Percentiles rank a stretch among this genome's conserved stretches.
phyloP scores from a whole-genome alignment of 2,888 invertebrate genomes.

The Trachelus stipa region DNA sequence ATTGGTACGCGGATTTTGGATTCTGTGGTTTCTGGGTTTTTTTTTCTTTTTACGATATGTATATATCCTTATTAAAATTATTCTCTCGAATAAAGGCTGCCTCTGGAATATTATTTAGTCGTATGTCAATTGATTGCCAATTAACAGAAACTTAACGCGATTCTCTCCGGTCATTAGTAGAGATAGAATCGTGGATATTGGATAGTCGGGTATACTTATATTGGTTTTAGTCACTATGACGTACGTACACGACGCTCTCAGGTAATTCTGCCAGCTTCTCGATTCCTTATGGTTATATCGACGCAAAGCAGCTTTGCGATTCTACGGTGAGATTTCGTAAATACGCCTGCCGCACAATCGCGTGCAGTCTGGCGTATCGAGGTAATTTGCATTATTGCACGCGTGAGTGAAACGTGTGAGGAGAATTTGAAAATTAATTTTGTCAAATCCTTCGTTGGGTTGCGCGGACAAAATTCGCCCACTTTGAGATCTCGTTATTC shows the following conservation, averaged over 20 bases:
- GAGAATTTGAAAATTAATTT: neutral
- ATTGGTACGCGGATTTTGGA: neutral
- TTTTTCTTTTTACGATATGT: too few species aligned
- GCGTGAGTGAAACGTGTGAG: neutral
- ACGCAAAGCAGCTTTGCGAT: neutral
- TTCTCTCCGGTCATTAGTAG: neutral
- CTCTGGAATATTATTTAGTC: neutral
- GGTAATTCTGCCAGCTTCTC: neutral
- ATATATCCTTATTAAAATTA: neutral
- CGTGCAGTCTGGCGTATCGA: neutral
- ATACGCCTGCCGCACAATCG: neutral
- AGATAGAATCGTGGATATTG: neutral
- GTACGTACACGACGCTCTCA: neutral
- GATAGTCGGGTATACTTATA: neutral
- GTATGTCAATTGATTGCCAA: neutral
- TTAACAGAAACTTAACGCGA: neutral
- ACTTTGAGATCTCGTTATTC: too few species aligned
- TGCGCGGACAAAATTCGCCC: neutral
- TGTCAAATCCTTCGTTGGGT: neutral
- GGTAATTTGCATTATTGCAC: neutral
- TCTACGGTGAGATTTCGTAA: neutral
- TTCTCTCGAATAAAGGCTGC: neutral
- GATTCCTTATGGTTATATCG: neutral
- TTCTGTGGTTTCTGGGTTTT: neutral
- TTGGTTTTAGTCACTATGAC: neutral